Conservation (phyloP, 2,888 invertebrate genomes). For the Coelinius sp. region DNA sequence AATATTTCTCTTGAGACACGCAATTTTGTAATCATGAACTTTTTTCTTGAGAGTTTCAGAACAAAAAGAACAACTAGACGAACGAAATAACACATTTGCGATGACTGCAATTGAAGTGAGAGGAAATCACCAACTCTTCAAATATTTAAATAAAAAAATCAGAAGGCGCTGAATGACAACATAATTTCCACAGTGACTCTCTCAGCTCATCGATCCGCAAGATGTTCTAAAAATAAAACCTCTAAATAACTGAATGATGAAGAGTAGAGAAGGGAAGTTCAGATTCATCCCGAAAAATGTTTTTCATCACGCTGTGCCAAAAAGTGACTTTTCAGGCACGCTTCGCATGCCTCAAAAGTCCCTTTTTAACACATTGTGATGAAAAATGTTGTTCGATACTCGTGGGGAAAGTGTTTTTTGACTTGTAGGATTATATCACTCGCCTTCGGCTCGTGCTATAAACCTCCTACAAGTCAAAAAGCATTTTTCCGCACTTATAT, state of each 20-base stretch:
- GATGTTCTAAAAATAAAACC: slow-evolving; percentile 32
- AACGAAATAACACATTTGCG: not conserved
- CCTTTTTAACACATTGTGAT: too few relatives aligned
- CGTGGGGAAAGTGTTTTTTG: too few relatives aligned
- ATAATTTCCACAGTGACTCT: slow-evolving; percentile 20
- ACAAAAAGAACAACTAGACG: slow-evolving; percentile 15
- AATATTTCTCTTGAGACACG: not conserved
- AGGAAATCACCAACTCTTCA: not conserved
- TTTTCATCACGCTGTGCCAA: too few relatives aligned
- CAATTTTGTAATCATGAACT: slow-evolving; percentile 12
- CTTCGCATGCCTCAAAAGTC: too few relatives aligned
- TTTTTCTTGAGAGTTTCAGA: not conserved
- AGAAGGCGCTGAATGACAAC: slow-evolving; percentile 19
- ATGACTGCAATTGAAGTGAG: not conserved
- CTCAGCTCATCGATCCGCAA: slow-evolving; percentile 19
- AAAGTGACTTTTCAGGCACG: too few relatives aligned
- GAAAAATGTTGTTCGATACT: too few relatives aligned
- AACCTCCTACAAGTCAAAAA: too few relatives aligned
- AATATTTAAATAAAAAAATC: slow-evolving; percentile 11
- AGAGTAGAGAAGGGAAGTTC: not conserved
- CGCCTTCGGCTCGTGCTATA: too few relatives aligned
- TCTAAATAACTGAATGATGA: not conserved
- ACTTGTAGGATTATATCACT: too few relatives aligned
- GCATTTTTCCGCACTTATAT: too few relatives aligned
- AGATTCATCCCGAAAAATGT: slow-evolving; percentile 35